Conservation (phyloP, 2,888 invertebrate species). For the Machimus atricapillus region DNA sequence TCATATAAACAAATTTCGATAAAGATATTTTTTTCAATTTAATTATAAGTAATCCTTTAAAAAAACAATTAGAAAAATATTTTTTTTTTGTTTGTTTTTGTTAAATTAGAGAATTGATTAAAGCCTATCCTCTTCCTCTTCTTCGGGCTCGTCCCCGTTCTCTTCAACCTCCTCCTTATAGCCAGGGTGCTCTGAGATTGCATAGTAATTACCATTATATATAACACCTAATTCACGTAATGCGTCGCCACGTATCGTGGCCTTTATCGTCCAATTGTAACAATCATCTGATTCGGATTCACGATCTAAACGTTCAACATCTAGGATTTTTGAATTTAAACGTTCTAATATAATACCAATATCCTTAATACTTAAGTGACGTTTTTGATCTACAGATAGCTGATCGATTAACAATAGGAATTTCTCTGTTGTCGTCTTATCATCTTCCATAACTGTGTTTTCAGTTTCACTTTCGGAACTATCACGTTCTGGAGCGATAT, state of each 20-base stretch:
- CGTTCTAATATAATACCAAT: conserved; percentile 93
- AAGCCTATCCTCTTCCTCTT: conserved; percentile 78
- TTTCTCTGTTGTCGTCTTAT: conserved; percentile 87
- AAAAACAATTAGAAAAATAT: conserved; percentile 9
- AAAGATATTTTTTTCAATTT: conserved; percentile 11
- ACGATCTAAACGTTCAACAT: conserved; percentile 89
- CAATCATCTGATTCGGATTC: conserved; percentile 93
- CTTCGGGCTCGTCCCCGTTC: conserved; percentile 82
- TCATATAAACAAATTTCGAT: conserved; percentile 36
- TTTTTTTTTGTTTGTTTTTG: background rate
- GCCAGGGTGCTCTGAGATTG: conserved; percentile 93
- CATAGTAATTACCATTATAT: conserved; percentile 94
- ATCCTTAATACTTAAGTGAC: conserved; percentile 91
- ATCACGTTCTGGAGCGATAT: conserved; percentile 79
- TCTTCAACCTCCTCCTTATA: conserved; percentile 91
- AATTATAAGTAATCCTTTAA: conserved; percentile 15
- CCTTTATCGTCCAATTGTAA: conserved; percentile 97
- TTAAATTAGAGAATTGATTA: conserved; percentile 61
- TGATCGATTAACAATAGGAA: conserved; percentile 93
- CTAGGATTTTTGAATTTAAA: conserved; percentile 90
- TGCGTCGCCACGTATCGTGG: conserved; percentile 90
- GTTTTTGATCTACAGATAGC: conserved; percentile 89
- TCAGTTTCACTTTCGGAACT: conserved; percentile 93
- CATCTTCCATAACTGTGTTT: conserved; percentile 91
- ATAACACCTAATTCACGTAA: conserved; percentile 90